phyloP scores from a whole-genome alignment of 2,797 vertebrate species.

The Margarornis squamiger region DNA sequence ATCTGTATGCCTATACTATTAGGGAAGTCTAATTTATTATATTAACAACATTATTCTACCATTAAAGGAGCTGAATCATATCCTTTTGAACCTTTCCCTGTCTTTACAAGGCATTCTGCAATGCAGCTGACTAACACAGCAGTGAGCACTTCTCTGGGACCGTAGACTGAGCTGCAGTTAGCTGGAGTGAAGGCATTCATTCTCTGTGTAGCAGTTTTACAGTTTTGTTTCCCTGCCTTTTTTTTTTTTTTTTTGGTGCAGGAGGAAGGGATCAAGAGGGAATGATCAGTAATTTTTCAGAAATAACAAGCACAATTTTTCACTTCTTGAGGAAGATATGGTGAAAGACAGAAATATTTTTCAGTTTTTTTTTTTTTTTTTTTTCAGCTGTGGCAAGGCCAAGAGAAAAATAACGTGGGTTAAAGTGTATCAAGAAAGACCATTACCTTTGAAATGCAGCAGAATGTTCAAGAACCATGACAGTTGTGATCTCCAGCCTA shows the following conservation, averaged over 20 bases:
- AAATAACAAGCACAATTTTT: not conserved
- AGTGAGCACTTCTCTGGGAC: not conserved
- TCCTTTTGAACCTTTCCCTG: rapidly evolving
- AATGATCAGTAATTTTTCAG: not conserved
- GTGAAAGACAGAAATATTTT: not conserved
- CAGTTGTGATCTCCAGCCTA: rapidly evolving
- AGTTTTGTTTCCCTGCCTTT: not conserved
- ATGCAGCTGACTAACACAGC: not conserved
- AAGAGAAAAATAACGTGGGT: not conserved
- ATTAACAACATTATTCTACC: not conserved
- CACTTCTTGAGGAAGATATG: not conserved
- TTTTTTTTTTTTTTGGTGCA: not conserved
- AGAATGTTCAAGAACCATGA: not conserved
- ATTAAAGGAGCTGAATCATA: not conserved
- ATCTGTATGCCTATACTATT: not conserved
- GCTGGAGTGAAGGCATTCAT: not conserved
- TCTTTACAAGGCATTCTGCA: not conserved
- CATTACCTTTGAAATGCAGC: not conserved
- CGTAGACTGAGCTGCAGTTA: not conserved
- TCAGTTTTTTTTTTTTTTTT: not conserved
- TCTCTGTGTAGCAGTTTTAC: not conserved
- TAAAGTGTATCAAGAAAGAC: not conserved
- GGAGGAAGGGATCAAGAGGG: not conserved
- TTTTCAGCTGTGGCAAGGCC: not conserved
- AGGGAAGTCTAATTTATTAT: not conserved